phyloP scores from a whole-genome alignment of 2,113 vertebrate genomes.

The Neofelis nebulosa region DNA sequence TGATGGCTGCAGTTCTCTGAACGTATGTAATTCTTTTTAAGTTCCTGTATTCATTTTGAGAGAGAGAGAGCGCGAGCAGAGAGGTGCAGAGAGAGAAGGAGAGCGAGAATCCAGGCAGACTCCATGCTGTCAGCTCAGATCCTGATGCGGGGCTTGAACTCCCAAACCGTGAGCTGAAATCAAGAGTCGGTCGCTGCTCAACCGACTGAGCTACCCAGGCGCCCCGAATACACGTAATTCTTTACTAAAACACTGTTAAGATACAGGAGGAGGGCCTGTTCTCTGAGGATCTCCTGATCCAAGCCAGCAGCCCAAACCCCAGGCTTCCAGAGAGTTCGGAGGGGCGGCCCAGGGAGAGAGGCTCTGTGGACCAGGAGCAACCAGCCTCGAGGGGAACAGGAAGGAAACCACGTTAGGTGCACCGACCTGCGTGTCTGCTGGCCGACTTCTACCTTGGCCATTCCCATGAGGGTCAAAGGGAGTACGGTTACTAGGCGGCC shows the following conservation, averaged over 20 bases:
- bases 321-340: background rate
- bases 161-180: no score
- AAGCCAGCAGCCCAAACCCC: background rate
- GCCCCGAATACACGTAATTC: background rate
- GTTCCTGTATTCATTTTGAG: no score
- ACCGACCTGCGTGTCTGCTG: background rate
- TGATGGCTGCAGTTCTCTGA: background rate
- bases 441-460: background rate
- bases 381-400: background rate
- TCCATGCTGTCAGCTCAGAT: no score
- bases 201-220: no score
- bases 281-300: background rate
- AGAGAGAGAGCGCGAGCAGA: no score
- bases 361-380: background rate
- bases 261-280: background rate
- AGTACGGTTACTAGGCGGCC: fast-evolving
- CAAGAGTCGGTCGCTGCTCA: no score
- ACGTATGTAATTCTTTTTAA: background rate
- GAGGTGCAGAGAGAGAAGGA: no score
- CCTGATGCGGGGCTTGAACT: no score
- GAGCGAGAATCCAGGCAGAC: no score
- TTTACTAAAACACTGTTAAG: background rate
- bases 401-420: background rate
- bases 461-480: background rate
- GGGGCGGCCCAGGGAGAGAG: background rate